Percentiles rank a stretch among this genome's conserved stretches.
Conservation (phyloP, 2,113 vertebrate species). For the Pseudorhombus dupliciocellatus region DNA sequence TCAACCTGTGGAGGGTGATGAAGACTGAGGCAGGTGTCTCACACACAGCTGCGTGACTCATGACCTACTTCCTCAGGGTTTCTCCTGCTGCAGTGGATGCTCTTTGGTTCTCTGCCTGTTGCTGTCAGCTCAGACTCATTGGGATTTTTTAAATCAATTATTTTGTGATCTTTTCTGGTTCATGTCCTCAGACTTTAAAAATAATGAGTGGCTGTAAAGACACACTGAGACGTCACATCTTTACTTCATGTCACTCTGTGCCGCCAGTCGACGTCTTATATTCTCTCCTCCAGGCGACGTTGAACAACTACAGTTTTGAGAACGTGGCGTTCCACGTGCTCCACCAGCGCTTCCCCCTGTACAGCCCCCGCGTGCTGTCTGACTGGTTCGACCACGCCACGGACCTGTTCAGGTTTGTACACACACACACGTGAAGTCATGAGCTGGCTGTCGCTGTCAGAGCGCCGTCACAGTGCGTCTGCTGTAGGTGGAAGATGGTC, state of each 20-base stretch:
- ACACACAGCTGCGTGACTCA: neutral
- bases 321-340: conserved; percentile 97
- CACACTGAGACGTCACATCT: too few relatives aligned
- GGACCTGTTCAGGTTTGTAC: conserved; percentile 89
- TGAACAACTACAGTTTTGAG: conserved; percentile 96
- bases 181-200: too few relatives aligned
- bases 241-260: too few relatives aligned
- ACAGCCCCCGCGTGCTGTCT: conserved; percentile 90
- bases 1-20: conserved; percentile 99
- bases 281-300: conserved; percentile 84
- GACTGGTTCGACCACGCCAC: conserved; percentile 98
- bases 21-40: conserved; percentile 89
- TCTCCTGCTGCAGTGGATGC: neutral
- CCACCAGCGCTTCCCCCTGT: conserved; percentile 94
- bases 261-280: too few relatives aligned
- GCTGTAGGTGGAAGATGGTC: conserved; percentile 92
- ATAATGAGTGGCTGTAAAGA: too few relatives aligned
- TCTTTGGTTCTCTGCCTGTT: neutral
- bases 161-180: too few relatives aligned
- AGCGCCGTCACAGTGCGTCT: neutral
- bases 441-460: neutral
- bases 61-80: conserved; percentile 21
- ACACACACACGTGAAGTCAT: neutral
- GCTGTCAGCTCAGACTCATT: conserved; percentile 1
- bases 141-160: neutral